Evolutionary conservation across 35 echinoderm and acorn worm genomes (phyloP).

Genomic region (Apostichopus japonicus): DNA sequence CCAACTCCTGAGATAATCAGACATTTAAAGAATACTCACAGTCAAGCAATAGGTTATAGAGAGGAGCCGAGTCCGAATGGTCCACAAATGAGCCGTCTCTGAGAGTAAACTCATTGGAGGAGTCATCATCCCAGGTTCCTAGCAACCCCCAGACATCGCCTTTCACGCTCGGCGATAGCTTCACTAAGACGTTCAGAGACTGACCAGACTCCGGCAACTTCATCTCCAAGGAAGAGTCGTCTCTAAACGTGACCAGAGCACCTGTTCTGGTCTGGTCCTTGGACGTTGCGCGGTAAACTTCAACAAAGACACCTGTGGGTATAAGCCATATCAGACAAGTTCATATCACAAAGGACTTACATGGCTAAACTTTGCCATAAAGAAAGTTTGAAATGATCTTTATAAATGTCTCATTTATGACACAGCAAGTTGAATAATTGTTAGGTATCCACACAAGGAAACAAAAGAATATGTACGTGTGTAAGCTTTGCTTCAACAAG

Average conservation of each 20-base stretch:
- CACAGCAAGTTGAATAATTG: too few relatives aligned
- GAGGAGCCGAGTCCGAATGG: neutral
- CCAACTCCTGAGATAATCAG: neutral
- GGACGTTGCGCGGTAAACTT: conserved; percentile 6
- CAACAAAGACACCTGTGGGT: conserved; percentile 64
- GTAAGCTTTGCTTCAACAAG: too few relatives aligned
- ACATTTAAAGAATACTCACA: neutral
- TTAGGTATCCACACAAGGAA: too few relatives aligned
- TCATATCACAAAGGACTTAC: too few relatives aligned
- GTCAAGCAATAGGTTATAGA: neutral
- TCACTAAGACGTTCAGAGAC: conserved; percentile 62
- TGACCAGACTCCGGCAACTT: conserved; percentile 38
- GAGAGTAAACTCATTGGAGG: conserved; percentile 64
- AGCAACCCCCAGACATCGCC: conserved; percentile 63
- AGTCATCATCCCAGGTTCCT: conserved; percentile 84
- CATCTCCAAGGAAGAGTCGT: conserved; percentile 67
- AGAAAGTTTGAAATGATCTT: too few relatives aligned
- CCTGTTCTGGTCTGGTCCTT: neutral
- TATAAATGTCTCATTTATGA: too few relatives aligned
- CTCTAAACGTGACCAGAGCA: conserved; percentile 66
- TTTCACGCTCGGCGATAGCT: conserved; percentile 54
- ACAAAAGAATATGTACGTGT: too few relatives aligned
- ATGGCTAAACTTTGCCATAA: too few relatives aligned
- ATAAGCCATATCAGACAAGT: neutral
- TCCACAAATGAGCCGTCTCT: neutral